Percentiles rank a stretch among this genome's conserved stretches.
These are phyloP conservation scores for Ceryle rudis DNA, from an alignment of 2,797 vertebrate genomes.

Conservation along the genomic window DNA sequence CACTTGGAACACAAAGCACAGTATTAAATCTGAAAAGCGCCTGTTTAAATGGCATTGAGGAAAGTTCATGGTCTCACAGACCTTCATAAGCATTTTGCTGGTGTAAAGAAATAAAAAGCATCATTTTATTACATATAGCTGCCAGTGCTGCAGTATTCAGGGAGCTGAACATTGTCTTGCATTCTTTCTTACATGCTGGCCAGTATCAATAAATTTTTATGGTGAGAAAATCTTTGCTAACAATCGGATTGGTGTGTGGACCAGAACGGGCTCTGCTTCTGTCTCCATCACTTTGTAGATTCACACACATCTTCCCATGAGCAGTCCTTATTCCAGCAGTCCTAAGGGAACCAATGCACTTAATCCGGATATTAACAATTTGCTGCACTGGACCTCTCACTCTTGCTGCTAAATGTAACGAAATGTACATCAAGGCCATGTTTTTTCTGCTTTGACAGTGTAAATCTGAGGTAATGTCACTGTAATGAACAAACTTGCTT, in stretches of 20 bases:
- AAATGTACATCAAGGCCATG: neutral
- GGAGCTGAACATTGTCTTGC: neutral
- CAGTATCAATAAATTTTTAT: neutral
- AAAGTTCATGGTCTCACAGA: neutral
- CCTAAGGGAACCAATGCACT: neutral
- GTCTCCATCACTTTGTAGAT: neutral
- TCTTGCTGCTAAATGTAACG: neutral
- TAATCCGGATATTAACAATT: neutral
- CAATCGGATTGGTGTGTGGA: rapidly evolving
- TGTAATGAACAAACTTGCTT: neutral
- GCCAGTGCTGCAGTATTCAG: neutral
- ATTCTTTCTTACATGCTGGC: neutral
- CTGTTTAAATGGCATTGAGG: neutral
- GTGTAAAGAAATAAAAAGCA: neutral
- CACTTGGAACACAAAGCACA: neutral
- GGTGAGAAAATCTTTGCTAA: neutral
- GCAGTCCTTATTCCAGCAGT: neutral
- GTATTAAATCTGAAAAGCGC: neutral
- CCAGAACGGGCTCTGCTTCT: neutral
- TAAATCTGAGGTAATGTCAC: neutral
- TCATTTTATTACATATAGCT: neutral
- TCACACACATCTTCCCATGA: neutral
- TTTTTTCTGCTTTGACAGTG: neutral
- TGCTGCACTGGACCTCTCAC: neutral
- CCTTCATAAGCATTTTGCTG: neutral